Base-by-base conservation (phyloP, 1,140 invertebrate genomes). In the Drosophila repleta region DNA sequence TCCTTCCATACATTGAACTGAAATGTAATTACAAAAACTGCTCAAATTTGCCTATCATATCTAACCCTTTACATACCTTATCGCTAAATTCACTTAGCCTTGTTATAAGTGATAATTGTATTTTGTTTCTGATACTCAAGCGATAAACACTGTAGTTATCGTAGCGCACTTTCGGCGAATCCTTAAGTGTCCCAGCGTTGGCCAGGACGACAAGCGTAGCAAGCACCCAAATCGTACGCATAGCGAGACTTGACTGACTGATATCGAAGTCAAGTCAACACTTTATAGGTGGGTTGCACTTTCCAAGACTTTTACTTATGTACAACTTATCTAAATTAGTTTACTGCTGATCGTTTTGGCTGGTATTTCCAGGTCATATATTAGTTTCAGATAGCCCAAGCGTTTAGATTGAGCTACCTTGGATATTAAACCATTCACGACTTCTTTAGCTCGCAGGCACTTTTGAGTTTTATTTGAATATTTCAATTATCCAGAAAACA, bases 361-460 rank as follows among this genome's bases (percentile, higher is more conserved):
- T 4, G n/a, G 21, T 48, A 73, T 32, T 73, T 73, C 69, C 56
- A 53, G n/a, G 24, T 62, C 55, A 68, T 62, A 75, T 56, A 81
- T 79, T 21, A 64, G 41, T 20, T 53, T 4, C 4, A 81, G 49
- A 76, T 90, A 90, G 41, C 69, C 74, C 58, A 90, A 49, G 17
- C 76, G 49, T 56, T 65, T 8, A 21, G 69, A 78, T 61, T 92
- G n/a, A n/a, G n/a, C 90, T 32, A 90, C 78, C 11, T 95, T 93
- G 0, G 96, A 95, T 87, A 94, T 93, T 13, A 98, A 92, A 1
- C 94, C 97, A 8, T 95, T 95, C 75, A 96, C 94, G 4, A 95
- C 96, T 92, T 98, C 97, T 29, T 29, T 29, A 8, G 1, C 4
- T 24, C 2, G 2, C 2, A 24, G 2, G 2, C 4, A 24, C 24